Base-by-base conservation (phyloP, 2,113 vertebrate genomes). In the Apodemus sylvaticus region DNA sequence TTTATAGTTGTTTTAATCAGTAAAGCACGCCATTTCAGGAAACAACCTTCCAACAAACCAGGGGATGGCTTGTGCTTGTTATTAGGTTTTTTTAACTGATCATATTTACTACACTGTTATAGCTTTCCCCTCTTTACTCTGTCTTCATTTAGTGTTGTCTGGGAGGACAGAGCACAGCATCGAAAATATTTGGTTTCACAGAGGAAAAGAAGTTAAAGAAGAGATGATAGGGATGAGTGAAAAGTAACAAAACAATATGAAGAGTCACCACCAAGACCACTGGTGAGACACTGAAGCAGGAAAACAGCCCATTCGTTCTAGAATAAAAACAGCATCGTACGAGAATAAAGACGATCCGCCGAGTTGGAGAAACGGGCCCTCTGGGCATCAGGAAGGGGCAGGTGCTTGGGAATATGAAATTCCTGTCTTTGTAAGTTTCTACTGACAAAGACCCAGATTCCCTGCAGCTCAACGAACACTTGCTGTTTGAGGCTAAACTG, bases 81-180 rank as follows among this genome's bases (percentile, higher is more conserved):
- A 42, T 29, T 81, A 14, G 31, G 88, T 94, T 98, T 97, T 97
- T 89, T 66, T 36, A 92, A 58, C 20, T 14, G 20, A 55, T n/a
- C 22, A 0, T 90, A n/a, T 55, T 97, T 64, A 31, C 19, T 94
- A 62, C 85, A 42, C 66, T 34, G 34, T 86, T 36, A 5, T 62
- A 24, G 19, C 73, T 60, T 68, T 90, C 74, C 74, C 4, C 60
- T 51, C 45, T 85, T 66, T 62, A 74, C 16, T 74, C 58, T 74
- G 22, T 22, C 87, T 87, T 51, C 45, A 74, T 82, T 87, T 82
- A 90, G 29, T 39, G 22, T 17, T 88, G 7, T 48, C 58, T 91
- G 12, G 20, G 7, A 88, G 12, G 6, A 70, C 2, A 66, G 73
- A 62, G 29, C 66, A 68, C 20, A 45, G 31, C 5, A 20, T 58